Evolutionary conservation across 2,888 invertebrate species (phyloP).

Genomic region (Oscheius sp.): DNA sequence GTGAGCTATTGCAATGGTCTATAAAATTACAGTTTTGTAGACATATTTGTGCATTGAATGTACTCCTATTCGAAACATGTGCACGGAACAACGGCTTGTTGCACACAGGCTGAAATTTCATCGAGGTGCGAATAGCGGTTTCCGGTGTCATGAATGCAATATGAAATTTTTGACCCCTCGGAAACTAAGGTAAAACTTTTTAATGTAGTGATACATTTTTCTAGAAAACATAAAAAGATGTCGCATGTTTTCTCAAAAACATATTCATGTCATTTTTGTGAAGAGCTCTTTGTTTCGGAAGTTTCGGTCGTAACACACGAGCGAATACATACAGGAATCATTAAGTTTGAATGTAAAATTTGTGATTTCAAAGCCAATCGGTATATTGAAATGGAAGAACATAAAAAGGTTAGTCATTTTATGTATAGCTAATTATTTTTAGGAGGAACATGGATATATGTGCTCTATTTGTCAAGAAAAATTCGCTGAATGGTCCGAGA

Average conservation of each 20-base stretch:
- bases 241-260: slow-evolving; percentile 72
- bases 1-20: slow-evolving; percentile 38
- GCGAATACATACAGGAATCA: slow-evolving; percentile 73
- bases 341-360: slow-evolving; percentile 72
- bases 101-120: slow-evolving; percentile 62
- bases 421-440: too few species aligned
- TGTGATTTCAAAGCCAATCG: slow-evolving; percentile 65
- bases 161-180: slow-evolving; percentile 73
- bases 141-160: slow-evolving; percentile 71
- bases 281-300: slow-evolving; percentile 72
- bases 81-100: slow-evolving; percentile 60
- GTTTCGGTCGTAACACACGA: slow-evolving; percentile 71
- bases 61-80: slow-evolving; percentile 70
- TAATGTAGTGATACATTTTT: not conserved
- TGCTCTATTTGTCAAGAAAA: slow-evolving; percentile 70
- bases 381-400: slow-evolving; percentile 70
- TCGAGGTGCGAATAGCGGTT: slow-evolving; percentile 68
- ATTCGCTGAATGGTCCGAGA: slow-evolving; percentile 69
- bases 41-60: slow-evolving; percentile 72
- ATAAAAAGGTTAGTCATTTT: slow-evolving; percentile 67
- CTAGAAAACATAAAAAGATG: slow-evolving; percentile 72
- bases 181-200: slow-evolving; percentile 59
- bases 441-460: slow-evolving; percentile 72
- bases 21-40: slow-evolving; percentile 19
- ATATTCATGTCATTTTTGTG: slow-evolving; percentile 73